A percentile compares a stretch with the other conserved stretches of the same genome.
Conservation (phyloP, 1,140 invertebrate species). For the Drosophila triauraria region DNA sequence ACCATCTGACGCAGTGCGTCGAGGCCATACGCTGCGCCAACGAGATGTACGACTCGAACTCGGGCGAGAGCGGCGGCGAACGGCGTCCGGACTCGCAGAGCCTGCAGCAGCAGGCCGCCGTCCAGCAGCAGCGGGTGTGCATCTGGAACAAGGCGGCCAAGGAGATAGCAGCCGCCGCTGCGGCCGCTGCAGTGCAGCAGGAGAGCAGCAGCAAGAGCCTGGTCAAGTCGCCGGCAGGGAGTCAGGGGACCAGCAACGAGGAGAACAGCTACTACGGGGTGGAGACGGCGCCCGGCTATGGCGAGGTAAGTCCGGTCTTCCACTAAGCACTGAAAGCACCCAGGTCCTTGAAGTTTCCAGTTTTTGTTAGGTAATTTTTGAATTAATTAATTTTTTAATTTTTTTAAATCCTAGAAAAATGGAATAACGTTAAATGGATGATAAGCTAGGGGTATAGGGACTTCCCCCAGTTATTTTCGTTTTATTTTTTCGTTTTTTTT, state of each 20-base stretch:
- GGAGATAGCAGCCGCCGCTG: constrained; percentile 83
- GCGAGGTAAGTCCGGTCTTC: constrained; percentile 84
- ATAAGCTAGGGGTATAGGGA: neutral
- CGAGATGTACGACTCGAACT: constrained; percentile 83
- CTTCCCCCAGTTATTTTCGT: neutral
- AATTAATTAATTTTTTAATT: constrained; percentile 5
- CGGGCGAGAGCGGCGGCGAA: constrained; percentile 74
- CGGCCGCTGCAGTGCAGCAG: constrained; percentile 52
- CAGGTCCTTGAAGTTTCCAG: neutral
- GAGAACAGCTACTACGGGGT: constrained; percentile 85
- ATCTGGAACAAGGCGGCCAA: constrained; percentile 87
- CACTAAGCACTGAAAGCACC: constrained; percentile 15
- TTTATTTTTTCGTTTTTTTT: neutral
- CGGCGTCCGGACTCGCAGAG: constrained; percentile 54
- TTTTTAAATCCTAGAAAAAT: neutral
- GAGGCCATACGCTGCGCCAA: constrained; percentile 85
- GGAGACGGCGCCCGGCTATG: constrained; percentile 86
- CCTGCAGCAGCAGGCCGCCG: constrained; percentile 68
- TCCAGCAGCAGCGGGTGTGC: constrained; percentile 87
- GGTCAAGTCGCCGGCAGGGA: constrained; percentile 40
- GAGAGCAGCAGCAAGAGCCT: constrained; percentile 41
- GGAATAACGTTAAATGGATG: no score
- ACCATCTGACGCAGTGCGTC: constrained; percentile 90
- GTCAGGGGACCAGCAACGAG: constrained; percentile 66
- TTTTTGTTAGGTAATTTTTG: no score